phyloP scores from a whole-genome alignment of 2,113 vertebrate genomes.

The Pandion haliaetus region DNA sequence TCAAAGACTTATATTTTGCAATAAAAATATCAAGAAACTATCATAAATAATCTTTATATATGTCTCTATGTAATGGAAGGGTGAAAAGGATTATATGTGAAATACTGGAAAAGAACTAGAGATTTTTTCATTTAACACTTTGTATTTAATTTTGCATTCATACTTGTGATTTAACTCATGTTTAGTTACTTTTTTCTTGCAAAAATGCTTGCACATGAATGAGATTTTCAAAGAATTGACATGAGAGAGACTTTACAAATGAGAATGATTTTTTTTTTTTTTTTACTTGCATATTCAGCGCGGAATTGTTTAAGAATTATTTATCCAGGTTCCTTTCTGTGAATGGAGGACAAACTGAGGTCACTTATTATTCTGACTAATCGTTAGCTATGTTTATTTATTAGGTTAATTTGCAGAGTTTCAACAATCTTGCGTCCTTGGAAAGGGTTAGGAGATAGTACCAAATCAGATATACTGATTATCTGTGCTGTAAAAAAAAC shows the following conservation, averaged over 20 bases:
- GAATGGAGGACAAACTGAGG: constrained; percentile 24
- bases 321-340: constrained; percentile 13
- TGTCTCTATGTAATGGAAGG: not conserved
- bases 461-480: not conserved
- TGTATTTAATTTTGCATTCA: not conserved
- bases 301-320: constrained; percentile 2
- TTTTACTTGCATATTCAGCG: not conserved
- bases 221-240: not conserved
- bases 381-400: constrained; percentile 37
- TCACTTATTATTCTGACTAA: constrained; percentile 59
- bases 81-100: not conserved
- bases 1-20: not conserved
- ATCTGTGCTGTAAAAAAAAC: not conserved
- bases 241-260: constrained; percentile 2
- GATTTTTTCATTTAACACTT: not conserved
- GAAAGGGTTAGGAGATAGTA: not conserved
- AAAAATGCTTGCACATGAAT: not conserved
- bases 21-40: not conserved
- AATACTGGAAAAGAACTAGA: not conserved
- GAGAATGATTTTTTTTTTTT: not conserved
- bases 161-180: not conserved
- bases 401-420: constrained; percentile 25
- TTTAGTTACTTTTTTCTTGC: not conserved
- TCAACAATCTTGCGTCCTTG: not conserved
- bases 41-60: not conserved